phyloP scores from a whole-genome alignment of 2,113 vertebrate genomes.

The Cranoglanis bouderius region DNA sequence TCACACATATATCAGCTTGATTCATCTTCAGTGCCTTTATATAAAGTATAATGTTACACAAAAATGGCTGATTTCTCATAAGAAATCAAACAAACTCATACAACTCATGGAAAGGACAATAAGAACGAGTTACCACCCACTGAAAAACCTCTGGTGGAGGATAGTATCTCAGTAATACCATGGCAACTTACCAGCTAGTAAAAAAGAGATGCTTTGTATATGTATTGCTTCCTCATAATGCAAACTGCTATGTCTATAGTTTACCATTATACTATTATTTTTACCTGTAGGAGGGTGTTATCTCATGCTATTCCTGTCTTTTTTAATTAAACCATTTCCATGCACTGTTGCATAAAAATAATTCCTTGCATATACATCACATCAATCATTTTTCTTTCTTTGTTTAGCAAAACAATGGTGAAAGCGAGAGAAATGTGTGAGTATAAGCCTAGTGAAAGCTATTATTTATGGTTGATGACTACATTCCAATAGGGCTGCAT shows the following conservation, averaged over 20 bases:
- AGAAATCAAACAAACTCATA: neutral
- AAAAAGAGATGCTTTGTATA: neutral
- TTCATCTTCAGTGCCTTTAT: constrained; percentile 1
- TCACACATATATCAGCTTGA: neutral
- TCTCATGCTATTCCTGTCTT: neutral
- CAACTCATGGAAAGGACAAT: neutral
- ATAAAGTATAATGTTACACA: neutral
- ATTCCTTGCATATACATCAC: neutral
- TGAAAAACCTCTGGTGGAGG: neutral
- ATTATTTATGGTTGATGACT: neutral
- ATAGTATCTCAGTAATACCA: neutral
- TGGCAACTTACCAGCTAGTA: neutral
- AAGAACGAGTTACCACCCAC: neutral
- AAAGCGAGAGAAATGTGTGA: neutral
- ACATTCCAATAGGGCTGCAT: neutral
- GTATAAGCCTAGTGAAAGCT: neutral
- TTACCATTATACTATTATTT: neutral
- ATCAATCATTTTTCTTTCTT: neutral
- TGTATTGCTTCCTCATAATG: neutral
- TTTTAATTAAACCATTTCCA: neutral
- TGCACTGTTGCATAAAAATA: neutral
- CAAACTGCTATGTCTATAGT: neutral
- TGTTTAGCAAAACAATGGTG: neutral
- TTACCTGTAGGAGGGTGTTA: too few species aligned
- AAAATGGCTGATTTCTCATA: neutral